Evolutionary conservation across 2,797 vertebrate genomes (phyloP).

Genomic region (Thamnophis elegans): DNA sequence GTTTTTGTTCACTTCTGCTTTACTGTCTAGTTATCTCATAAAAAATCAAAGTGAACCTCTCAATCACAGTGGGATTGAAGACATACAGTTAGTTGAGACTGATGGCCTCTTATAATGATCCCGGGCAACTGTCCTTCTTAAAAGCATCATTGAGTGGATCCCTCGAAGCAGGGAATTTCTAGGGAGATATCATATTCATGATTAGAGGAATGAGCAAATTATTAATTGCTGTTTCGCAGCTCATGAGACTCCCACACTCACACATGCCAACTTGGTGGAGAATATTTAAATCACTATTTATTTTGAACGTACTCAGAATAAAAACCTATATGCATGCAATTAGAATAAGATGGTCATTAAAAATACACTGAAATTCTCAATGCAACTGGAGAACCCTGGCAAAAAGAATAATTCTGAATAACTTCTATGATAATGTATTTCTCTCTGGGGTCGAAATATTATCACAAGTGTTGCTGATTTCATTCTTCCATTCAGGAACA

Average conservation of each 20-base stretch:
- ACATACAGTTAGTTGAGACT: conserved; percentile 1
- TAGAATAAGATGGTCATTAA: neutral
- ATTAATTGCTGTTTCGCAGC: neutral
- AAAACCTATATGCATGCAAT: neutral
- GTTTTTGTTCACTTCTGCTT: neutral
- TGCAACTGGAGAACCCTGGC: neutral
- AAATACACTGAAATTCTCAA: conserved; percentile 7
- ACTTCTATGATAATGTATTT: conserved; percentile 32
- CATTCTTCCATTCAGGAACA: conserved; percentile 28
- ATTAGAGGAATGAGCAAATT: neutral
- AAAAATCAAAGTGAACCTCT: neutral
- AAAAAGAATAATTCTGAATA: conserved; percentile 11
- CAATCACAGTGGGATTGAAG: neutral
- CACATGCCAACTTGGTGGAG: rapidly evolving
- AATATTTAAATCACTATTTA: conserved; percentile 3
- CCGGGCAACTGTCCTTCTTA: neutral
- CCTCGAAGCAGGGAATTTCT: neutral
- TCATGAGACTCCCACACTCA: neutral
- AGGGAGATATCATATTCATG: neutral
- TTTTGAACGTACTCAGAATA: neutral
- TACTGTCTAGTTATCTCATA: neutral
- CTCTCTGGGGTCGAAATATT: neutral
- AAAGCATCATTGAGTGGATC: neutral
- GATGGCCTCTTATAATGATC: neutral
- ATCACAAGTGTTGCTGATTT: conserved; percentile 19